Base-by-base conservation (phyloP, 2,888 invertebrate species). In the Lamellibrachia satsuma region DNA sequence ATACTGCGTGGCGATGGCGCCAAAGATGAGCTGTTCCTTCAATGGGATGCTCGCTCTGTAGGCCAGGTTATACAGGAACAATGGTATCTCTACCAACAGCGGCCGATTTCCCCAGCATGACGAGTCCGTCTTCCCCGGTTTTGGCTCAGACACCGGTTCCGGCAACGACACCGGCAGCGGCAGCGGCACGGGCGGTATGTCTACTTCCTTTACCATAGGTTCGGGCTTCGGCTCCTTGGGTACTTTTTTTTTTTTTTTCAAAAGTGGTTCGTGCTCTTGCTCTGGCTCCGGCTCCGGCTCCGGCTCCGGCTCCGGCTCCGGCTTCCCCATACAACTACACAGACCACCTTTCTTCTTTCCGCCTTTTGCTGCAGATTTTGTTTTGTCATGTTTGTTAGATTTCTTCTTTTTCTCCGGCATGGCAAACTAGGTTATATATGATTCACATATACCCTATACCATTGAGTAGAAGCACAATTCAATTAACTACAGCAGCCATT, bases 21-120 rank as follows among this genome's bases (percentile, higher is more conserved):
- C 91, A 55, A 55, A 91, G 27, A 91, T 27, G 52, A 55, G 27
- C 27, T 91, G 91, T 51, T 91, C 91, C 91, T 55, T 91, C 55
- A 91, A 11, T 39, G 91, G 91, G 55, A 55, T 51, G 9, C 52
- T 91, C 52, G 91, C 91, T 91, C 52, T 52, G n/a, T 91, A 91
- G 4, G 91, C 91, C 9, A 52, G 39, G 51, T 52, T 57, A 52
- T 91, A 91, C 39, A 91, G 91, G 52, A 91, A 91, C 52, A 91
- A n/a, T 11, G 91, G 52, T 3, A 91, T 52, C 52, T 55, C 91
- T 52, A 91, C 57, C 1, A 91, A 55, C 39, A 11, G 55, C 9
- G 91, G 91, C 39, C 91, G 91, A 11, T 52, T 52, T 39, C 55
- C 52, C 91, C 52, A 55, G 57, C 91, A 91, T 7, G 52, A 11